phyloP scores from a whole-genome alignment of 2,113 vertebrate species.

The Salvelinus alpinus region DNA sequence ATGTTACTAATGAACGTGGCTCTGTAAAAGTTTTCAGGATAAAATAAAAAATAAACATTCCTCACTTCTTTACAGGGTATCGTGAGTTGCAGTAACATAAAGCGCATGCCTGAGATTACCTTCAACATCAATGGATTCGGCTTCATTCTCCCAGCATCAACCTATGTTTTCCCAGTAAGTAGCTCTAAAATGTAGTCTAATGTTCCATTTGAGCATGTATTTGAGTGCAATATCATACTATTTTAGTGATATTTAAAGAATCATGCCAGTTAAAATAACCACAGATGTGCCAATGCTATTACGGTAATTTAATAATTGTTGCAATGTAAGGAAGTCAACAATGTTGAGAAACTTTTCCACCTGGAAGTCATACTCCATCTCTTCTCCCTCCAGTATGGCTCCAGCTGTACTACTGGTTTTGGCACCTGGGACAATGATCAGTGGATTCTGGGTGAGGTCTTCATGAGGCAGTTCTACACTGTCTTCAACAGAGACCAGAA shows the following conservation, averaged over 20 bases:
- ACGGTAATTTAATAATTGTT: no score
- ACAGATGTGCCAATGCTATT: no score
- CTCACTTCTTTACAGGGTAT: constrained; percentile 10
- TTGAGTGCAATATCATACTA: background rate
- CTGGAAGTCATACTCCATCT: background rate
- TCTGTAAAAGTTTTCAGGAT: background rate
- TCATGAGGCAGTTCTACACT: constrained; percentile 42
- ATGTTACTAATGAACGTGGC: no score
- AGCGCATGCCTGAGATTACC: constrained; percentile 34
- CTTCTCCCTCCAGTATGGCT: background rate
- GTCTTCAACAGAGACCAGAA: constrained; percentile 24
- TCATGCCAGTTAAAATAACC: no score
- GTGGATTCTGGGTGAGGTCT: constrained; percentile 52
- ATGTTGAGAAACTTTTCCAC: no score
- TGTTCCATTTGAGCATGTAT: background rate
- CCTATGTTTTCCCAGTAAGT: constrained; percentile 18
- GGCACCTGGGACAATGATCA: background rate
- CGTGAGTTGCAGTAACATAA: constrained; percentile 17
- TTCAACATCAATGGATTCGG: constrained; percentile 44
- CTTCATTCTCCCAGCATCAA: constrained; percentile 26
- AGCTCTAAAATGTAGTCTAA: background rate
- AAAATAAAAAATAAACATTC: background rate
- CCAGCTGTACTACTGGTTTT: constrained; percentile 37
- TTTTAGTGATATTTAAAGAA: background rate
- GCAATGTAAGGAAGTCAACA: no score